A percentile compares a stretch with the other conserved stretches of the same genome.
Conservation (phyloP, 2,113 vertebrate genomes). For the Halcyon senegalensis region DNA sequence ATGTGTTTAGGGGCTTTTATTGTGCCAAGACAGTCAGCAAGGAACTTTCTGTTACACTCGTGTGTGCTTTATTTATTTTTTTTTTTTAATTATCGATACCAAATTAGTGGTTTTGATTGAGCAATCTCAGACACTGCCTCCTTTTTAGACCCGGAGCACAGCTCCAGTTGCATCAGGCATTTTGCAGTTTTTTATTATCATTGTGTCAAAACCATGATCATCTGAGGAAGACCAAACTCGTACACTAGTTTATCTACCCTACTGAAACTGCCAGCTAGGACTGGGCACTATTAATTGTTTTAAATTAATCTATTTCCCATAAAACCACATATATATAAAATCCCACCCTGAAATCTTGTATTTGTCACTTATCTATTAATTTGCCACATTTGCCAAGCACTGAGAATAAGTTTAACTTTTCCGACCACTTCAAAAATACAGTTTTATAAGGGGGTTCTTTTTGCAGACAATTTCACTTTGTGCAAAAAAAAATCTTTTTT, state of each 20-base stretch:
- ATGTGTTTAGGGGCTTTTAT: neutral
- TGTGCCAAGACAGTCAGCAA: neutral
- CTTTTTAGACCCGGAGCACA: neutral
- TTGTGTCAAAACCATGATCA: neutral
- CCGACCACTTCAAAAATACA: neutral
- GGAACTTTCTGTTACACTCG: neutral
- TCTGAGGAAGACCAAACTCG: neutral
- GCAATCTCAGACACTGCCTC: neutral
- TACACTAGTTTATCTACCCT: neutral
- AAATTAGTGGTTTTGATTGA: neutral
- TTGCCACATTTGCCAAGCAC: neutral
- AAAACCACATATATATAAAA: neutral
- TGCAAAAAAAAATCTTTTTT: neutral
- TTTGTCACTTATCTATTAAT: neutral
- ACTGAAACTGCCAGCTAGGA: neutral
- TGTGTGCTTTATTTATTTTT: neutral
- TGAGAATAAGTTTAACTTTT: neutral
- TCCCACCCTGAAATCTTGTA: neutral
- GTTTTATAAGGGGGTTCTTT: neutral
- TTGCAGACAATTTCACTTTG: neutral
- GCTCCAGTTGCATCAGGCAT: neutral
- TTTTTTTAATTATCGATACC: neutral
- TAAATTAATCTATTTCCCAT: neutral
- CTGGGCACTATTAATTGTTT: neutral
- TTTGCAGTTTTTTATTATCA: neutral